Percentiles rank a stretch among this genome's conserved stretches.
These are phyloP conservation scores for Bovichtus variegatus DNA, from an alignment of 2,797 vertebrate genomes.

Conservation along the genomic window DNA sequence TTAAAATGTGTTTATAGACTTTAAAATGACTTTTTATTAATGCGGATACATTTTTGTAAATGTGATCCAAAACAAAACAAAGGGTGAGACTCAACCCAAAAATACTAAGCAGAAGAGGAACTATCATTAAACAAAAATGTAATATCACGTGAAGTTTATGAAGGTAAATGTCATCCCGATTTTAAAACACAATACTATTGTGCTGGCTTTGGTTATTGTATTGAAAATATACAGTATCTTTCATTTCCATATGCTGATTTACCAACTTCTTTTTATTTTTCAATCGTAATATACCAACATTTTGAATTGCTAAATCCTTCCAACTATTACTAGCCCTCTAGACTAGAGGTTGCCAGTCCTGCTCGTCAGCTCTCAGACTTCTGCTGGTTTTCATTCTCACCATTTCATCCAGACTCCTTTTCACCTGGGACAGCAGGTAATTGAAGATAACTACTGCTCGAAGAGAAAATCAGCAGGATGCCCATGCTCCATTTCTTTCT, in stretches of 20 bases:
- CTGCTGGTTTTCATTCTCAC: conserved; percentile 34
- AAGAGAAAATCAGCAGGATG: conserved; percentile 28
- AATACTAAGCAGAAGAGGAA: too few relatives aligned
- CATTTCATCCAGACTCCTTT: conserved; percentile 13
- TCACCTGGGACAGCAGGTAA: conserved; percentile 19
- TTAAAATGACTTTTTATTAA: neutral
- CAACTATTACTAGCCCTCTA: too few relatives aligned
- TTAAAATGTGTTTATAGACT: conserved; percentile 8
- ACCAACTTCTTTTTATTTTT: neutral
- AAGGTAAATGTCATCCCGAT: neutral
- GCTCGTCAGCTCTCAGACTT: neutral
- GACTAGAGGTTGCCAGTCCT: neutral
- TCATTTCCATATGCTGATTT: neutral
- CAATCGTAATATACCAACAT: neutral
- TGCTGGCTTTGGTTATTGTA: neutral
- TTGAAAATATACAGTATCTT: neutral
- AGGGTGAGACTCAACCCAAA: neutral
- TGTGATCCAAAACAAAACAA: conserved; percentile 16
- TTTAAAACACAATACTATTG: neutral
- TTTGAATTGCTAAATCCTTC: neutral
- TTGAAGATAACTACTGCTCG: neutral
- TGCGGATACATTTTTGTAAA: neutral
- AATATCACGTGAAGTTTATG: neutral
- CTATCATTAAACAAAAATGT: too few relatives aligned
- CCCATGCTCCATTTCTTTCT: neutral